These are phyloP conservation scores for Rhodeus uyekii DNA, from an alignment of 2,797 vertebrate species.

Conservation along the genomic window DNA sequence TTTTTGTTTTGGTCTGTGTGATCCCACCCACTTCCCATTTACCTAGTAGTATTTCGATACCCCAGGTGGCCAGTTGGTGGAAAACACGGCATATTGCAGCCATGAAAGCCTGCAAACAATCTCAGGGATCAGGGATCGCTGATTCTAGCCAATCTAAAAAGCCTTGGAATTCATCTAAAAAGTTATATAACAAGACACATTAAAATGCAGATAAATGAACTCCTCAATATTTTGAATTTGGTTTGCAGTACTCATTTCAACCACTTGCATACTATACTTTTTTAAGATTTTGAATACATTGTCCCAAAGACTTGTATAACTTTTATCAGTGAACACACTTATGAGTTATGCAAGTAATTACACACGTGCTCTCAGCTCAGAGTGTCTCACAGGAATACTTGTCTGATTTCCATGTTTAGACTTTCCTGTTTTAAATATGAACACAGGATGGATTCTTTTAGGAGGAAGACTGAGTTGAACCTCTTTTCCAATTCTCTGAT, in stretches of 20 bases:
- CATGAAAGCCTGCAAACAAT: neutral
- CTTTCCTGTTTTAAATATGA: neutral
- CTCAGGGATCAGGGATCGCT: neutral
- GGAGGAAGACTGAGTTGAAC: neutral
- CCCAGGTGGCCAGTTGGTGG: neutral
- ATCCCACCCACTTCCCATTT: neutral
- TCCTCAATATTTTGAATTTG: neutral
- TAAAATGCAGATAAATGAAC: neutral
- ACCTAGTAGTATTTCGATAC: neutral
- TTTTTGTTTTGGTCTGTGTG: neutral
- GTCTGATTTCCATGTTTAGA: neutral
- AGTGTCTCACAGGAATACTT: too few species aligned
- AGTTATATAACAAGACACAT: neutral
- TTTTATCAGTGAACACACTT: neutral
- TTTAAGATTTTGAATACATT: neutral
- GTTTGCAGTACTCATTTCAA: neutral
- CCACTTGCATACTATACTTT: neutral
- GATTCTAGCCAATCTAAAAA: neutral
- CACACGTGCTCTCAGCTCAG: neutral
- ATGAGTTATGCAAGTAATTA: neutral
- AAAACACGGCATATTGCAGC: neutral
- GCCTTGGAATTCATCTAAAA: neutral
- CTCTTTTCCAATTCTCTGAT: conserved; percentile 55
- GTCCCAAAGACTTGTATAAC: neutral
- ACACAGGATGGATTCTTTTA: neutral